Percentiles rank a stretch among this genome's conserved stretches.
phyloP scores from a whole-genome alignment of 2,888 invertebrate genomes.

The Diplazon laetatorius region DNA sequence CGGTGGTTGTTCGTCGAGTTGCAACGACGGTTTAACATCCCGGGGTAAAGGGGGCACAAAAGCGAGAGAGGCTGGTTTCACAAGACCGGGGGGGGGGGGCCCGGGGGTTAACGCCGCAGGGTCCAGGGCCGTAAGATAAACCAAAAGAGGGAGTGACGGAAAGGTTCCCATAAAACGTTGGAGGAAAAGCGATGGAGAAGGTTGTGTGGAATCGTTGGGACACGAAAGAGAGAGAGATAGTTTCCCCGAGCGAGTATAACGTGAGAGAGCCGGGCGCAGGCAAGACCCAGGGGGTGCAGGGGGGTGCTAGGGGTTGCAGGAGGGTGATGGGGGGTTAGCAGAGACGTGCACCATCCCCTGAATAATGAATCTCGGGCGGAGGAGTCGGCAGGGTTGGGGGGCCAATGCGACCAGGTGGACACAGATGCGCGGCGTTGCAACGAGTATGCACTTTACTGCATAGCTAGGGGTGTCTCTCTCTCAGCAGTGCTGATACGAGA shows the following conservation, averaged over 20 bases:
- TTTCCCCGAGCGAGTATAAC: slow-evolving; percentile 19
- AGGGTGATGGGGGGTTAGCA: too few species aligned
- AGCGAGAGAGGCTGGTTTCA: slow-evolving; percentile 56
- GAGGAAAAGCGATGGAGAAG: slow-evolving; percentile 12
- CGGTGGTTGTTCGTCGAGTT: slow-evolving; percentile 56
- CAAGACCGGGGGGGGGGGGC: slow-evolving; percentile 34
- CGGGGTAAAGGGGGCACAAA: too few species aligned
- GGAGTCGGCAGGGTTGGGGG: slow-evolving; percentile 33
- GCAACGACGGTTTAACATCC: too few species aligned
- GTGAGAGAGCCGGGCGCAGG: not conserved
- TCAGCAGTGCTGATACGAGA: slow-evolving; percentile 56
- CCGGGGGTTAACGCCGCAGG: not conserved
- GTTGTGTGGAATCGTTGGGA: slow-evolving; percentile 37
- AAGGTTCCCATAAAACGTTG: slow-evolving; percentile 17
- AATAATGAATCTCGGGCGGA: slow-evolving; percentile 61
- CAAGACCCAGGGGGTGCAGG: slow-evolving; percentile 31
- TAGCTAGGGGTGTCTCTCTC: slow-evolving; percentile 61
- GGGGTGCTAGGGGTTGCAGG: too few species aligned
- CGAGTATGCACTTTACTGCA: slow-evolving; percentile 66
- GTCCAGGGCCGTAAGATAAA: slow-evolving; percentile 16
- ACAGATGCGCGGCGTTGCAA: slow-evolving; percentile 63
- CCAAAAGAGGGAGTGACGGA: slow-evolving; percentile 12
- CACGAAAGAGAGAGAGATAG: too few species aligned
- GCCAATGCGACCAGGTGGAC: slow-evolving; percentile 64
- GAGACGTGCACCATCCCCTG: slow-evolving; percentile 56